Base-by-base conservation (phyloP, 2,797 vertebrate species). In the Catharus ustulatus region DNA sequence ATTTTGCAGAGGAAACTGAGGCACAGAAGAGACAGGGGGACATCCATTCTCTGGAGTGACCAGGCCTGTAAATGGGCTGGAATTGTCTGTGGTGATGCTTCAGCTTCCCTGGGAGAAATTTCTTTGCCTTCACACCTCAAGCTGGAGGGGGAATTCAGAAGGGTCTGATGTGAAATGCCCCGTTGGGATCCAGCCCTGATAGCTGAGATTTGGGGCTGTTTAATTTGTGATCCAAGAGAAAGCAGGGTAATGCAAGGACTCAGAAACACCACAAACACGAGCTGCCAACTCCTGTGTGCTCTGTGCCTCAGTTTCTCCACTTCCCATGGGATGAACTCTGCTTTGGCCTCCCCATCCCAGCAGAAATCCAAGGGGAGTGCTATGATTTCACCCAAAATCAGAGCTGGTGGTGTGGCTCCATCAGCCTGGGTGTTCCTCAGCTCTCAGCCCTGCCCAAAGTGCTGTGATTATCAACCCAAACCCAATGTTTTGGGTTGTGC, bases 331-430 rank as follows among this genome's bases (percentile, higher is more conserved):
- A 24, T 45, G 23, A 68, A 26, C 13, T 73, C 82, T 48, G 46
- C 10, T 79, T 34, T 84, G 48, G 13, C 26, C 29, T 27, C 64
- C 17, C 5, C 4, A 75, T 4, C 10, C 16, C 40, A 15, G 10
- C 62, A 74, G 76, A 62, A 88, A 72, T 46, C 38, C 62, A 20
- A 30, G 9, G 23, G n/a, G 10, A 68, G 1, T 0, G 0, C 42
- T 45, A 46, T 9, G 85, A 68, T 58, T 63, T 55, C 78, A 48
- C 46, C 68, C 48, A 15, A n/a, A 72, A 27, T 0, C 2, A 45
- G 1, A 1, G 8, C 22, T 5, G 3, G 23, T 1, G 0, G 7
- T 0, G 9, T 8, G 6, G 74, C 45, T 62, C 61, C 6, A 3
- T 63, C 71, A 58, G 58, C 66, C 49, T 59, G 71, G 80, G 32